Conservation (phyloP, 2,113 vertebrate genomes). For the Xiphophorus hellerii region DNA sequence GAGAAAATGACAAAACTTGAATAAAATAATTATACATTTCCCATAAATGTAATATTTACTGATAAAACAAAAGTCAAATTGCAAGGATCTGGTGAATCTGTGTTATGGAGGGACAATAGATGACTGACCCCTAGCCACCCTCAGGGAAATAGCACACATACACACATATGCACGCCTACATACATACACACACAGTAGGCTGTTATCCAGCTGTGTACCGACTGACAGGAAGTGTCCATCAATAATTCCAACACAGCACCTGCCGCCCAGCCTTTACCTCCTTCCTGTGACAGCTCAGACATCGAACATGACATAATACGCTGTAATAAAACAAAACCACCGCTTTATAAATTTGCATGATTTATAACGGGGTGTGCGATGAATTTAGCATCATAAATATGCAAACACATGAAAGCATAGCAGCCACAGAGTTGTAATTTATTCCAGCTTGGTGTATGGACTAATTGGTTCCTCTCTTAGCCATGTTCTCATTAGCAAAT, state of each 20-base stretch:
- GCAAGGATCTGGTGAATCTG: no score
- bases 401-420: conserved; percentile 70
- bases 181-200: background rate
- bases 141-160: no score
- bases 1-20: no score
- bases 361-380: conserved; percentile 70
- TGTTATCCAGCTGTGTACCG: conserved; percentile 1
- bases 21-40: no score
- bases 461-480: conserved; percentile 64
- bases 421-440: conserved; percentile 62
- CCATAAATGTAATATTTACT: no score
- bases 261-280: conserved; percentile 56
- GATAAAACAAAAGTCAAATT: no score
- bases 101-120: no score
- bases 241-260: conserved; percentile 59
- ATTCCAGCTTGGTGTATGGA: conserved; percentile 53
- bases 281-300: conserved; percentile 64
- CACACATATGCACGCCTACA: no score
- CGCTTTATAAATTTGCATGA: conserved; percentile 78
- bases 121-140: no score
- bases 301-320: conserved; percentile 78
- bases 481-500: conserved; percentile 67
- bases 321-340: conserved; percentile 76
- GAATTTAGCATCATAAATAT: conserved; percentile 75
- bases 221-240: conserved; percentile 50